Conservation (phyloP, 2,888 invertebrate genomes). For the Charanyca ferruginea region DNA sequence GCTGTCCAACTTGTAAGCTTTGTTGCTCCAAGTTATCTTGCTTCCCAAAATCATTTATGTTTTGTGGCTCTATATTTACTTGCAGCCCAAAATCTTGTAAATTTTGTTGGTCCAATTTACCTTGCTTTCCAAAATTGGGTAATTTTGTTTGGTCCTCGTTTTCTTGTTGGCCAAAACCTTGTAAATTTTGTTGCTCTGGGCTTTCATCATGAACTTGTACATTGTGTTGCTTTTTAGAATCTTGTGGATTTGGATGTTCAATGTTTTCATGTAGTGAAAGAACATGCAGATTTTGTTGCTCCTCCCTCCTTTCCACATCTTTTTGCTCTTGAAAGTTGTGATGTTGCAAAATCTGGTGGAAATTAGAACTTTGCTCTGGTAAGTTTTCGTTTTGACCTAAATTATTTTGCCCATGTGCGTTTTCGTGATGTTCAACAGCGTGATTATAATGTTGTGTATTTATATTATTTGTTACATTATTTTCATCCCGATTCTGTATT, state of each 20-base stretch:
- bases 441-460: constrained; percentile 16
- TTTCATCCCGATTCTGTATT: constrained; percentile 47
- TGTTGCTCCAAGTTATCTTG: constrained; percentile 21
- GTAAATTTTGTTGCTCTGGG: constrained; percentile 32
- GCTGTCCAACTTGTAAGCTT: constrained; percentile 10
- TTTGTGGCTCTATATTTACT: constrained; percentile 35
- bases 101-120: constrained; percentile 25
- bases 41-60: constrained; percentile 5
- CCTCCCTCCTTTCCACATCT: neutral
- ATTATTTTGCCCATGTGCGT: constrained; percentile 9
- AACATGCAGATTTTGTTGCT: constrained; percentile 16
- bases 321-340: constrained; percentile 14
- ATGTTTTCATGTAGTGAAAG: constrained; percentile 17
- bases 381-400: too few species aligned
- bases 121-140: constrained; percentile 26
- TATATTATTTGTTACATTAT: constrained; percentile 13
- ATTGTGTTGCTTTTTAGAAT: constrained; percentile 27
- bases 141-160: constrained; percentile 16
- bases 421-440: constrained; percentile 1
- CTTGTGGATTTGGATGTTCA: neutral
- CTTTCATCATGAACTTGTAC: constrained; percentile 24
- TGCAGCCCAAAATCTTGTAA: constrained; percentile 1
- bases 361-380: too few species aligned
- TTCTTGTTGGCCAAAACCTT: constrained; percentile 8
- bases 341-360: too few species aligned